Evolutionary conservation across 2,797 vertebrate species (phyloP), one percentile per base, ranked within the genome.

Genomic region (Neosalanx taihuensis): DNA sequence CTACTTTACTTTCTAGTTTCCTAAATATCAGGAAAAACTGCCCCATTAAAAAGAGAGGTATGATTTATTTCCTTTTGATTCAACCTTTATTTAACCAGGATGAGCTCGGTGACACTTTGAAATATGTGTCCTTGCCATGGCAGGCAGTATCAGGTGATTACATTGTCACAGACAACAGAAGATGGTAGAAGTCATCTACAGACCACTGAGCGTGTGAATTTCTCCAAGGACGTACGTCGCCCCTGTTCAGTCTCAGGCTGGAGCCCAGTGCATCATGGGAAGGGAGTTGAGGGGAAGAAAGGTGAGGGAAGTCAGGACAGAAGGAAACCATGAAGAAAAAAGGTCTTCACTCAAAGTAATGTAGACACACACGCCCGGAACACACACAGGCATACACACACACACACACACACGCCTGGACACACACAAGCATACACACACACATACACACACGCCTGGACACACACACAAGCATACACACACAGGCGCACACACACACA

Each of bases 191-290:
- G 13, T 41, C 5, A 51, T 2, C 23, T 5, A 94, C 97, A 96
- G 93, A 99, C 97, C 95, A 99, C 90, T 0, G 95, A 98, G 91
- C 96, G 96, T 80, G 97, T 99, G 92, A 99, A 98, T 90, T 98
- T 99, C 96, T 99, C 97, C 95, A 99, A 92, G 78, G 97, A 99
- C 76, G 97, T 99, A 90, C 97, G 97, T 83, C 96, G 94, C 63
- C 96, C 96, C 94, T 98, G 97, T 87, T 97, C 96, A 64, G 93
- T 95, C 86, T 98, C 96, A 90, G 94, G 94, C 97, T 99, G 92
- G 4, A 58, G 62, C 59, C 63, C 62, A 37, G 49, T 5, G n/a
- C 31, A 31, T 61, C 5, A 65, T 23, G 37, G 56, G 57, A 49
- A n/a, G 9, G 18, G 6, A 23, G 31, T 26, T 53, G 33, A 30